These are phyloP conservation scores for Marmota monax DNA, from an alignment of 2,113 vertebrate genomes.

Conservation along the genomic window DNA sequence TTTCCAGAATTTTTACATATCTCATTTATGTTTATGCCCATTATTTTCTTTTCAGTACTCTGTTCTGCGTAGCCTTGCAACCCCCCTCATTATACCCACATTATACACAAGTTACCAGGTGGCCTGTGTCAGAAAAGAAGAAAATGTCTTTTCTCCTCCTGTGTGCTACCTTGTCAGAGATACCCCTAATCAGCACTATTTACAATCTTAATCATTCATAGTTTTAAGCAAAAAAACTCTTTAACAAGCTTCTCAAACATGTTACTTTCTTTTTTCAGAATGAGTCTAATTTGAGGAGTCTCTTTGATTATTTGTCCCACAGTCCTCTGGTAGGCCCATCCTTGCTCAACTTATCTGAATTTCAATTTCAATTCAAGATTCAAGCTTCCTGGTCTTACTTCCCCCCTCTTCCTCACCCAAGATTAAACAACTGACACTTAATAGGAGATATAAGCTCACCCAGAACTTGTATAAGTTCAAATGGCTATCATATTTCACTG, in stretches of 20 bases:
- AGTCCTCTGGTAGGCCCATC: neutral
- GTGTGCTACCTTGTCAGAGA: neutral
- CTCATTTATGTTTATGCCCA: neutral
- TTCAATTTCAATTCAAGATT: neutral
- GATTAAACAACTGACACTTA: neutral
- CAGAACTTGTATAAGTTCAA: neutral
- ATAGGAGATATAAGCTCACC: neutral
- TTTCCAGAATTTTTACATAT: neutral
- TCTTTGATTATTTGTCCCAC: neutral
- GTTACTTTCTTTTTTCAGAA: neutral
- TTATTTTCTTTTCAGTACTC: neutral
- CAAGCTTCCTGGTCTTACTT: neutral
- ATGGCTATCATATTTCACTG: neutral
- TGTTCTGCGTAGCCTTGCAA: neutral
- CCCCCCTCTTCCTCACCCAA: neutral
- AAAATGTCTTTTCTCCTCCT: neutral
- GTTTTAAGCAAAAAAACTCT: neutral
- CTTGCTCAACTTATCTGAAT: neutral
- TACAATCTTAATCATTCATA: neutral
- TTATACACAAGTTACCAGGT: neutral
- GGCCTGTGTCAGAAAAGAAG: neutral
- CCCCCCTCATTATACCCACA: neutral
- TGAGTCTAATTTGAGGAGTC: neutral
- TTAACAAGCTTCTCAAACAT: neutral
- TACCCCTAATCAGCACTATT: neutral